Base-by-base conservation (phyloP, 2,113 vertebrate species). In the Actinemys pallida region DNA sequence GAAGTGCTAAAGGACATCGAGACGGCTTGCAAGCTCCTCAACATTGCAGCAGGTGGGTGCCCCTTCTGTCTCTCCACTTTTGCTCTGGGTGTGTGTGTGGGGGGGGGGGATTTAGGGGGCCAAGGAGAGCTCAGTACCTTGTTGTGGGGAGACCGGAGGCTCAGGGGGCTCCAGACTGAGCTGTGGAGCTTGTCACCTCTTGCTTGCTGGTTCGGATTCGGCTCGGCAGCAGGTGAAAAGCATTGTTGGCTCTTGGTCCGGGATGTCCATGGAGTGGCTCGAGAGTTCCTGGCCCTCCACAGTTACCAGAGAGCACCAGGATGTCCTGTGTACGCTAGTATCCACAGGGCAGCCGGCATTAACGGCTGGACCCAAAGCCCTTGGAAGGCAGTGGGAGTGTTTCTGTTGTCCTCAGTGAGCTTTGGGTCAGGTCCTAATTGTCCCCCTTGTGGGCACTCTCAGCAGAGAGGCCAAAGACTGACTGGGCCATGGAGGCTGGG, bases 1-100 rank as follows among this genome's bases (percentile, higher is more conserved):
- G 99, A 99, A 87, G 99, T 99, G 93, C 98, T 99, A 81, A 99
- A 99, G 98, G 99, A 99, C 98, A 99, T 99, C 31, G 99, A 99
- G 98, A 99, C 99, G 0, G 99, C 99, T 84, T 99, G 99, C 97
- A 99, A 99, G 95, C 98, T 99, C 85, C 99, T 99, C 90, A 99
- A 99, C 96, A 99, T 99, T 96, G 97, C 99, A 0, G 98, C 99
- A 97, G 99, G 99, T 99, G 93, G 90, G 98, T 42, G 29, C 8
- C 39, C 0, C 52, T 59, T n/a, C 25, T 1, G 1, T 3, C 29
- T 29, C 19, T 87, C 7, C 47, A 10, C 47, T 76, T 53, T 54
- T 8, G 0, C 2, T 81, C 10, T 2, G 0, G 12, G 56, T 45
- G 12, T 20, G 56, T 20, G 20, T 25, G 22, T 24, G 4, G n/a